Evolutionary conservation across 2,888 invertebrate species (phyloP).

Genomic region (Molanna angustata): DNA sequence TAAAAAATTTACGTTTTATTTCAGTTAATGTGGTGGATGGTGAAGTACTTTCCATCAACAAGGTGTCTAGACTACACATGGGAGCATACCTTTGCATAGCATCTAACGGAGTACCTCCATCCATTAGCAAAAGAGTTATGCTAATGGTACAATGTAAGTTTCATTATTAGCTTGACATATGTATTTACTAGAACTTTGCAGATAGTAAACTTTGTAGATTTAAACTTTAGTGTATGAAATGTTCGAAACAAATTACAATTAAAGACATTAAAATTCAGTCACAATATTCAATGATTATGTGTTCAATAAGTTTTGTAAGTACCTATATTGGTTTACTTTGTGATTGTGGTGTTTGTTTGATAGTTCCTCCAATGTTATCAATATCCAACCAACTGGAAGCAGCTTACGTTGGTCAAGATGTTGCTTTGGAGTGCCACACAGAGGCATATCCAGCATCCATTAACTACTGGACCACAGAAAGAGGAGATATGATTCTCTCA

Average conservation of each 20-base stretch:
- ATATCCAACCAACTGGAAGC: conserved; percentile 92
- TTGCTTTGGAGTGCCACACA: conserved; percentile 84
- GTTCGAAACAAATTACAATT: no score
- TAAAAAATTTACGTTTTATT: conserved; percentile 38
- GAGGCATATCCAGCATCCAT: conserved; percentile 92
- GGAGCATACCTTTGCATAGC: conserved; percentile 34
- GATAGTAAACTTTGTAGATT: no score
- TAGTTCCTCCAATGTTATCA: conserved; percentile 92
- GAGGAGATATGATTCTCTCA: conserved; percentile 91
- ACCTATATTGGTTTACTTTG: no score
- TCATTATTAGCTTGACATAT: no score
- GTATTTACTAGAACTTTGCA: no score
- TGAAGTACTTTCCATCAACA: conserved; percentile 80
- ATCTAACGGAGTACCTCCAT: conserved; percentile 86
- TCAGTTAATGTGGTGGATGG: conserved; percentile 87
- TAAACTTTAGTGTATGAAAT: no score
- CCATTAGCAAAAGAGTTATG: conserved; percentile 81
- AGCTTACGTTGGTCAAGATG: conserved; percentile 85
- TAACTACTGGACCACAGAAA: conserved; percentile 92
- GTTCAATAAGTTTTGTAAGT: no score
- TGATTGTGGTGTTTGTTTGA: conserved; percentile 32
- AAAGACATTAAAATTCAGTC: no score
- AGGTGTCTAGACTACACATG: conserved; percentile 60
- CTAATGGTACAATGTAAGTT: conserved; percentile 82
- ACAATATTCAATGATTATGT: no score